phyloP scores from a whole-genome alignment of 1,140 invertebrate species.

The Branchinecta lindahli region DNA sequence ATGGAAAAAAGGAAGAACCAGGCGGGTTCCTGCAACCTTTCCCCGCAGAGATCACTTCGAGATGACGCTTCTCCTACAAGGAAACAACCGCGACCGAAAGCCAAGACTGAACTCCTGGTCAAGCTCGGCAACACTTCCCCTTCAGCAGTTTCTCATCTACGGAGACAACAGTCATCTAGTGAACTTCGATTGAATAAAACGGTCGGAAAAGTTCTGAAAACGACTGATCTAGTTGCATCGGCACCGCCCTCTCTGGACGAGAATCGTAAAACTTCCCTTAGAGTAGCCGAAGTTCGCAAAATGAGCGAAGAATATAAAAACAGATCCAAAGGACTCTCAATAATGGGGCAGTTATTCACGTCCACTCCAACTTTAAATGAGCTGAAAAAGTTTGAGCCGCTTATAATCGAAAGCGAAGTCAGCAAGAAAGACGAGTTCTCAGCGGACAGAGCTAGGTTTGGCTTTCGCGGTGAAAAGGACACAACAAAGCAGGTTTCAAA shows the following conservation, averaged over 20 bases:
- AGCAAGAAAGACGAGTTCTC: slow-evolving; percentile 38
- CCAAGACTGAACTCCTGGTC: too few relatives aligned
- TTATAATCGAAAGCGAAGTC: slow-evolving; percentile 36
- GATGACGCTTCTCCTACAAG: too few relatives aligned
- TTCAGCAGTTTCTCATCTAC: too few relatives aligned
- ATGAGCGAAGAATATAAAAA: not conserved
- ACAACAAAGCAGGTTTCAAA: slow-evolving; percentile 11
- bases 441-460: slow-evolving; percentile 27
- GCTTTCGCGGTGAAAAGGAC: slow-evolving; percentile 26
- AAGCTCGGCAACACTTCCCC: too few relatives aligned
- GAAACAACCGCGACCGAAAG: too few relatives aligned
- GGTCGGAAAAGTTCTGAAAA: too few relatives aligned
- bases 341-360: slow-evolving; percentile 60
- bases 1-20: slow-evolving; percentile 18
- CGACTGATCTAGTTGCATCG: not conserved
- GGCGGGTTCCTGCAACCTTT: not conserved
- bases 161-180: too few relatives aligned
- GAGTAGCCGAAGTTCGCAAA: not conserved
- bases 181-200: too few relatives aligned
- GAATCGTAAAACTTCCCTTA: not conserved
- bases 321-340: slow-evolving; percentile 35
- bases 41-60: too few relatives aligned
- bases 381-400: slow-evolving; percentile 27
- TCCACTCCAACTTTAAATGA: slow-evolving; percentile 61
- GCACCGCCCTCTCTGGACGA: not conserved